Base-by-base conservation (phyloP, 2,888 invertebrate species). In the Acrobasis consociella region DNA sequence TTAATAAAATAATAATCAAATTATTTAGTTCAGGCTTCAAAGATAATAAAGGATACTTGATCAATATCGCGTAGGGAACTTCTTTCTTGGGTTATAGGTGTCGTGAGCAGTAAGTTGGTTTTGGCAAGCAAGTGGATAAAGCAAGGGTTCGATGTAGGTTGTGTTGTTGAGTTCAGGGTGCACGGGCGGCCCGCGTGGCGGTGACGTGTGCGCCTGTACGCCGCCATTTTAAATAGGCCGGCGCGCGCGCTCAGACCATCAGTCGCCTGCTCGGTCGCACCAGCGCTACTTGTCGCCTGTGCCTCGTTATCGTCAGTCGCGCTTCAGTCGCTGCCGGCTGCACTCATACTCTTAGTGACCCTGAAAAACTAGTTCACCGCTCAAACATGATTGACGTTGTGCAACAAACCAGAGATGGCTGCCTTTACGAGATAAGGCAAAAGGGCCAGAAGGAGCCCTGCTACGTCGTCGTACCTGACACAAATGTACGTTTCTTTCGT, bases 401-500 rank as follows among this genome's bases (percentile, higher is more conserved):
- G 76, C 87, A 89, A 80, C 81, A 84, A 72, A 85, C 87, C 69
- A 82, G 85, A 75, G 88, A 92, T 88, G 94, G 93, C 81, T 94
- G 94, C 89, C 93, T 95, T 66, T 95, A 95, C 85, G 95, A 95
- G 83, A 93, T 95, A 82, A 93, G 94, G 85, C 94, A 94, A 80
- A 93, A 93, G 84, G 95, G 95, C 76, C 93, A 94, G 72, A 93
- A 91, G 72, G 93, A 94, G 71, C 94, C 94, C 81, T 95, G 94
- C 93, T 95, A 95, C 81, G 94, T 95, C 80, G 94, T 95, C 93
- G 95, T 95, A 82, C 94, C 94, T 76, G 93, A 94, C 93, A 91
- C 94, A 89, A 93, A 93, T 93, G 95, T 95, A 94, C 82, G 91
- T 90, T 86, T 72, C 61, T 37, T 62, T 72, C 69, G 71, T 73